Evolutionary conservation across 2,888 invertebrate genomes (phyloP), one percentile per base, ranked within the genome.

Genomic region (Onchidella celtica): DNA sequence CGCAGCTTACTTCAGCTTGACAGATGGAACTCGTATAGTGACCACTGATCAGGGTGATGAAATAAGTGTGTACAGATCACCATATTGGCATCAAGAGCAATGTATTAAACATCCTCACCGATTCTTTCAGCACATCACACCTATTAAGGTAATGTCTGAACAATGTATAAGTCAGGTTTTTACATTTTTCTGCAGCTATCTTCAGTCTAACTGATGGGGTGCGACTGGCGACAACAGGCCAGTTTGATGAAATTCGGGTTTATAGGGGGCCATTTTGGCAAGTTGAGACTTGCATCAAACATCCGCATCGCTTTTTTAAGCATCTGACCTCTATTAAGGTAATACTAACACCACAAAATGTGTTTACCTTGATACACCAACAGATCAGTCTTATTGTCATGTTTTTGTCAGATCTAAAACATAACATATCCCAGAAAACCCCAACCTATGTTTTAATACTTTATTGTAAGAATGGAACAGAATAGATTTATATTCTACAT

Each of bases 291-390:
- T 88, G 86, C 0, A 92, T 94, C 34, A 80, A 80, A 36, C 94
- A 94, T 86, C 93, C 94, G n/a, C 94, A 94, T 85, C 89, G 93
- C 27, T 92, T 92, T 83, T 94, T 93, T 84, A 93, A 93, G 80
- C 93, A 94, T 85, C 86, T 94, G 11, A 93, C 94, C 2, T 92
- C 93, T 3, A 93, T 94, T 32, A 93, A 93, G 89, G 93, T 93
- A 38, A 55, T n/a, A n/a, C n/a, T n/a, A n/a, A n/a, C n/a, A n/a
- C n/a, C n/a, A n/a, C n/a, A n/a, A n/a, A n/a, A n/a, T n/a, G n/a
- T n/a, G n/a, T n/a, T n/a, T n/a, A 47, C 47, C 47, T 47, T 47
- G 47, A 47, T 47, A 11, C 47, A n/a, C n/a, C n/a, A n/a, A n/a
- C n/a, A n/a, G n/a, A n/a, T n/a, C n/a, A n/a, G n/a, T n/a, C n/a